These are phyloP conservation scores for Chrysomela aeneicollis DNA, from an alignment of 2,888 invertebrate genomes.

Conservation along the genomic window DNA sequence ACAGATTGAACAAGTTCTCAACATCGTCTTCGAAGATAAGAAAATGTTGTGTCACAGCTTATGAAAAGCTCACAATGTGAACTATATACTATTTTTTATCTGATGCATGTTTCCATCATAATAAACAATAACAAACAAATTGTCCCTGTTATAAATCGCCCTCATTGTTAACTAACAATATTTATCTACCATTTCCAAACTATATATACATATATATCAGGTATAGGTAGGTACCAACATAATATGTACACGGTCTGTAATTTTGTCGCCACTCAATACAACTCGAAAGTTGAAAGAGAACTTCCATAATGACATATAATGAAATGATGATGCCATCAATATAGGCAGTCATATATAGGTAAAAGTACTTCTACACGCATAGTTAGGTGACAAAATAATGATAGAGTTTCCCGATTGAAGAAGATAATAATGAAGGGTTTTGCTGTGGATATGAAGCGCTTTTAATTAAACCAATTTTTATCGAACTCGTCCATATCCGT, in stretches of 20 bases:
- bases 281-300: slow-evolving; percentile 19
- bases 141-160: too few species aligned
- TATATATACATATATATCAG: too few species aligned
- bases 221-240: too few species aligned
- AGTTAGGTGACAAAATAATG: slow-evolving; percentile 38
- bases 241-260: slow-evolving; percentile 22
- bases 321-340: slow-evolving; percentile 15
- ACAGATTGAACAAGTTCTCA: too few species aligned
- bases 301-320: slow-evolving; percentile 24
- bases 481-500: slow-evolving; percentile 18
- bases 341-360: slow-evolving; percentile 2
- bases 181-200: too few species aligned
- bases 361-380: slow-evolving; percentile 14
- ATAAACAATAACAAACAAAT: too few species aligned
- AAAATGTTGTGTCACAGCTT: too few species aligned
- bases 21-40: too few species aligned
- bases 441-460: slow-evolving; percentile 30
- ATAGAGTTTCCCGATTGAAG: slow-evolving; percentile 28
- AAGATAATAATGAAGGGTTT: slow-evolving; percentile 34
- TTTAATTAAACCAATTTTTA: slow-evolving; percentile 33
- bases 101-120: too few species aligned
- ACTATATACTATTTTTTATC: too few species aligned
- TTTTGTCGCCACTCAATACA: slow-evolving; percentile 22
- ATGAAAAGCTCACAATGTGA: too few species aligned
- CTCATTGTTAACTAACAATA: too few species aligned